These are phyloP conservation scores for Spilosoma lubricipeda DNA, from an alignment of 2,888 invertebrate genomes.

Conservation along the genomic window DNA sequence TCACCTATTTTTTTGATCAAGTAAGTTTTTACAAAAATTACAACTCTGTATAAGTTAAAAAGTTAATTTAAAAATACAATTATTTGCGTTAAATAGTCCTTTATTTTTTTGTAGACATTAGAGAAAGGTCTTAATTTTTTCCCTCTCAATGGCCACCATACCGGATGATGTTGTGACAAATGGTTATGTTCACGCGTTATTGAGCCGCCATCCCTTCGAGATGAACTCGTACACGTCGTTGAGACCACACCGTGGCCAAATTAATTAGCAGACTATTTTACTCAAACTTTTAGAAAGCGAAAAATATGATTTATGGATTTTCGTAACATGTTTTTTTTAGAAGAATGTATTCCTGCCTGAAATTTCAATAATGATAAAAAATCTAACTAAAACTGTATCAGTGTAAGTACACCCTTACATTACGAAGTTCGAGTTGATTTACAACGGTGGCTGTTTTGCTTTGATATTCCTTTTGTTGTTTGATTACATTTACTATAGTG, in stretches of 20 bases:
- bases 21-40: too few species aligned
- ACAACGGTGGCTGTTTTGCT: background rate
- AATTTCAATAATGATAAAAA: background rate
- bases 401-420: background rate
- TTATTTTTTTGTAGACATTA: background rate
- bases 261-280: conserved; percentile 47
- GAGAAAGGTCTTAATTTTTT: conserved; percentile 30
- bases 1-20: too few species aligned
- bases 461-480: background rate
- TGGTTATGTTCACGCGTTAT: conserved; percentile 80
- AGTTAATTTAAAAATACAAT: background rate
- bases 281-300: conserved; percentile 46
- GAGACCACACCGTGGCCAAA: conserved; percentile 75
- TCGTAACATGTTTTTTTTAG: background rate
- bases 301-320: conserved; percentile 52
- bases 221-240: conserved; percentile 69
- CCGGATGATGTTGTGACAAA: conserved; percentile 82
- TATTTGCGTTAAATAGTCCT: background rate
- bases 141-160: conserved; percentile 61
- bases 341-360: background rate
- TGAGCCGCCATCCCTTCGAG: conserved; percentile 69
- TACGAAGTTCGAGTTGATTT: background rate
- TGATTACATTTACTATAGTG: background rate
- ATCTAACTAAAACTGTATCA: background rate
- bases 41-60: background rate